These are phyloP conservation scores for Indicator indicator DNA, from an alignment of 2,113 vertebrate genomes.

Conservation along the genomic window DNA sequence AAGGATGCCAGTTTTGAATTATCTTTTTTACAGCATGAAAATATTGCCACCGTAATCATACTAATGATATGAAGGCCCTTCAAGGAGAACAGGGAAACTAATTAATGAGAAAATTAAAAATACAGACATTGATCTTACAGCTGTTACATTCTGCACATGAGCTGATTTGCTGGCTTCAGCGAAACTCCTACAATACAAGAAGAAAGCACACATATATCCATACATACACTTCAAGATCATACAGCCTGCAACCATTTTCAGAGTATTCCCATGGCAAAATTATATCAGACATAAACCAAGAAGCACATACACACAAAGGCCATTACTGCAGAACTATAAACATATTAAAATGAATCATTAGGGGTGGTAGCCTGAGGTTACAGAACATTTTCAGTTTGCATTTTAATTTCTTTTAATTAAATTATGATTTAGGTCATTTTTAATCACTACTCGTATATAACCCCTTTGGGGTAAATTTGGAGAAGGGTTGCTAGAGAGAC, in stretches of 20 bases:
- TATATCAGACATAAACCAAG: conserved; percentile 26
- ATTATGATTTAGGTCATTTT: conserved; percentile 70
- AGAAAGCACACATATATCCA: neutral
- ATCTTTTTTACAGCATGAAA: neutral
- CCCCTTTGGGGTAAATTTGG: conserved; percentile 43
- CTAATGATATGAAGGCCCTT: neutral
- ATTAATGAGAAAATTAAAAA: conserved; percentile 42
- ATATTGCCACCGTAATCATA: neutral
- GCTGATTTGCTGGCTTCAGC: neutral
- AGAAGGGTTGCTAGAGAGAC: conserved; percentile 34
- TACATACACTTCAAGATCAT: neutral
- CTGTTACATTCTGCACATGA: neutral
- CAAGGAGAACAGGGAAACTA: neutral
- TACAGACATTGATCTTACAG: conserved; percentile 21
- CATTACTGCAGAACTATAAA: conserved; percentile 23
- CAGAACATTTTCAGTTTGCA: conserved; percentile 13
- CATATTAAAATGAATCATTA: conserved; percentile 52
- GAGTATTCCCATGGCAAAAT: neutral
- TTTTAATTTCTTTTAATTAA: conserved; percentile 71
- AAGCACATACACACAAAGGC: neutral
- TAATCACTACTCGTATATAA: conserved; percentile 61
- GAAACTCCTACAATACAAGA: neutral
- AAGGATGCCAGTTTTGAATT: neutral
- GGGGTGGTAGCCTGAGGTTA: conserved; percentile 49
- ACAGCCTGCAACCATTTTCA: neutral